Evolutionary conservation across 2,797 vertebrate species (phyloP), one percentile per base, ranked within the genome.

Genomic region (Hyperoplus immaculatus): DNA sequence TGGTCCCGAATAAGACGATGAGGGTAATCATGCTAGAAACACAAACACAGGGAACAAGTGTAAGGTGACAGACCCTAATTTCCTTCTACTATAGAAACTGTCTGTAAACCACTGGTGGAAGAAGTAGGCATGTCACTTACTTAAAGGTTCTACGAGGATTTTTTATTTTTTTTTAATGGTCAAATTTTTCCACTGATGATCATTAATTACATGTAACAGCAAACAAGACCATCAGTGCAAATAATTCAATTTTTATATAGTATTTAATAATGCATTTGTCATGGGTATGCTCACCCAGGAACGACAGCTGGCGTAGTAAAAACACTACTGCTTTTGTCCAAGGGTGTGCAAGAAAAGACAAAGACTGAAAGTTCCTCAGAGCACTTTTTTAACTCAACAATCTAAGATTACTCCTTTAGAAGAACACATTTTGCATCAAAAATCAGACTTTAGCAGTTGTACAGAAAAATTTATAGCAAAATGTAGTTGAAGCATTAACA

Each of bases 1-100:
- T 0, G 36, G 73, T 59, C 0, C 85, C 29, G 18, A 94, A 77
- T 1, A 94, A 0, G 61, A 94, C 1, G 70, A 93, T 94, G 47
- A 95, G 88, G 66, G 72, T 50, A 15, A 95, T 78, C 88, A 96
- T 93, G 66, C 95, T 95, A 80, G 45, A 84, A 53, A 75, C 21
- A 83, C 62, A 73, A 7, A 65, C 4, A 63, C 4, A 60, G 39
- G 12, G 1, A 41, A 50, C n/a, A 50, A 49, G 1, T 38, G 9
- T 13, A 38, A 15, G 61, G 10, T 50, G 49, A 51, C 36, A 43
- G 29, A 29, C 29, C 29, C 29, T 3, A 1, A 49, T 16, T 36
- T 47, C 11, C 13, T 13, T 4, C 15, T 56, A 45, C 51, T 41
- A 36, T 6, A 4, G 9, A 51, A 43, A n/a, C 13, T 4, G 18